Conservation (phyloP, 2,113 vertebrate species). For the Rhadina sibilatrix region DNA sequence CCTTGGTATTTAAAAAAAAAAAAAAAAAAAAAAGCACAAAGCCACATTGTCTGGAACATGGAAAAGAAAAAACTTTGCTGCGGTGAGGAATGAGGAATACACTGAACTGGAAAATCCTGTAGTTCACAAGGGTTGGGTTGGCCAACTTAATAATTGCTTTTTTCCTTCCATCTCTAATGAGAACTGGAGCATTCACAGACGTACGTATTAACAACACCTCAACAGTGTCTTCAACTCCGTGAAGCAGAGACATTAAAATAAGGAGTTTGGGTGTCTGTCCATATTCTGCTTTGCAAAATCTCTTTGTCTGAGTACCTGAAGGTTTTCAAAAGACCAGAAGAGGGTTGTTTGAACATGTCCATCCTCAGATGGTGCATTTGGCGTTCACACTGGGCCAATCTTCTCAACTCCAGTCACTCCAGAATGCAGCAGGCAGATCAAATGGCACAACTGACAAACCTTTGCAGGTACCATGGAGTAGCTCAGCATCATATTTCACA, state of each 20-base stretch:
- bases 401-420: not conserved
- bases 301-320: not conserved
- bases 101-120: constrained; percentile 56
- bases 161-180: constrained; percentile 33
- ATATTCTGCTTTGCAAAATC: not conserved
- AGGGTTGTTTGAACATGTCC: not conserved
- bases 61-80: not conserved
- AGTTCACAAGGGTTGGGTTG: not conserved
- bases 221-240: not conserved
- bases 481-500: not conserved
- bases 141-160: not conserved
- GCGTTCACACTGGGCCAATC: not conserved
- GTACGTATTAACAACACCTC: not conserved
- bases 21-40: not conserved
- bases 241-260: not conserved
- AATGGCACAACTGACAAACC: not conserved
- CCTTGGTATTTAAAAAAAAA: not conserved
- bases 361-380: not conserved
- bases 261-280: not conserved
- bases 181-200: not conserved
- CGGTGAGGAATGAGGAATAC: not conserved
- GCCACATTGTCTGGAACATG: not conserved
- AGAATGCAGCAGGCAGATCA: not conserved
- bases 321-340: not conserved
- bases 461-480: not conserved